Percentiles rank a stretch among this genome's conserved stretches.
These are phyloP conservation scores for Verasper variegatus DNA, from an alignment of 2,113 vertebrate genomes.

Conservation along the genomic window DNA sequence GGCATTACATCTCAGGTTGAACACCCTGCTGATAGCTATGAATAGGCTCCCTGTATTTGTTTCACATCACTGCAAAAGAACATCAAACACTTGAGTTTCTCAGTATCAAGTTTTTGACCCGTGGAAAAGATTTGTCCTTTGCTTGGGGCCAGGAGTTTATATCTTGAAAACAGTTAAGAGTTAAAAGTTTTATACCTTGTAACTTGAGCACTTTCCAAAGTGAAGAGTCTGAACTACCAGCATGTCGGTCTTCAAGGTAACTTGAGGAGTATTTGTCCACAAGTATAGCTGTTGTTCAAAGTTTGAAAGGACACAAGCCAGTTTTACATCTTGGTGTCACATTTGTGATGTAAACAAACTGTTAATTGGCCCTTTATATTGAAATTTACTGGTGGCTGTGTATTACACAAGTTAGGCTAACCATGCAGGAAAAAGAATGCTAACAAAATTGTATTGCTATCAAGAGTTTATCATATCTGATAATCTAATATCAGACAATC, in stretches of 20 bases:
- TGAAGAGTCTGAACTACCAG: not conserved
- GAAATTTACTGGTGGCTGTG: too few relatives aligned
- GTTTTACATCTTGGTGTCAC: too few relatives aligned
- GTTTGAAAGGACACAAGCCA: not conserved
- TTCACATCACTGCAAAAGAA: constrained; percentile 55
- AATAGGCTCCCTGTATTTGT: constrained; percentile 41
- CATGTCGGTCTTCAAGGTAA: not conserved
- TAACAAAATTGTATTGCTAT: too few relatives aligned
- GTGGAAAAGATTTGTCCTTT: not conserved
- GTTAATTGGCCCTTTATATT: too few relatives aligned
- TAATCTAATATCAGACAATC: too few relatives aligned
- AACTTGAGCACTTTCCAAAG: not conserved
- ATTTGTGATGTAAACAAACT: too few relatives aligned
- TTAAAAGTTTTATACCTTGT: not conserved
- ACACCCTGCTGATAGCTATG: constrained; percentile 42
- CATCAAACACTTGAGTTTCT: constrained; percentile 65
- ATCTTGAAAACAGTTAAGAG: not conserved
- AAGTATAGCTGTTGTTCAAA: not conserved
- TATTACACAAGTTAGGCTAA: too few relatives aligned
- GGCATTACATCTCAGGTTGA: constrained; percentile 30
- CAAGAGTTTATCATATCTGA: too few relatives aligned
- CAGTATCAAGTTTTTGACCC: constrained; percentile 24
- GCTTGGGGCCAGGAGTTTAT: not conserved
- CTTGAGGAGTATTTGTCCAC: not conserved
- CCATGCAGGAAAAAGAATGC: too few relatives aligned